A percentile compares a stretch with the other conserved stretches of the same genome.
phyloP scores from a whole-genome alignment of 1,140 invertebrate species.

The Amyelois transitella region DNA sequence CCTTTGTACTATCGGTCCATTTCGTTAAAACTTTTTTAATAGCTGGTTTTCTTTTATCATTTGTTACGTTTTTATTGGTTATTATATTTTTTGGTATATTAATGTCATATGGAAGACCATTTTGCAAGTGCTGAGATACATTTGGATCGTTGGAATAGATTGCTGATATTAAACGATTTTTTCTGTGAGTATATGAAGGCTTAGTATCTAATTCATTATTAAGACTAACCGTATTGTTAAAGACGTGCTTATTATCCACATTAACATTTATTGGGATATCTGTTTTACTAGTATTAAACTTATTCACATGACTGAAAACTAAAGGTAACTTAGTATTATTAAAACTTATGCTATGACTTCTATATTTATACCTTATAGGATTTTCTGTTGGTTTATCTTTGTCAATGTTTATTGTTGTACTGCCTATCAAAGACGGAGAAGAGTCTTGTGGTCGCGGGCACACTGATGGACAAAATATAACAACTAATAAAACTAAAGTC shows the following conservation, averaged over 20 bases:
- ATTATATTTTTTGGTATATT: not conserved
- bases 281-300: conserved; percentile 6
- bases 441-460: conserved; percentile 50
- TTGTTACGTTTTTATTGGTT: not conserved
- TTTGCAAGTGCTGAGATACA: not conserved
- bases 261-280: not conserved
- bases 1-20: conserved; percentile 59
- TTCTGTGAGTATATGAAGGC: not conserved
- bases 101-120: not conserved
- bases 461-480: conserved; percentile 47
- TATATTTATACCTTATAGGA: conserved; percentile 60
- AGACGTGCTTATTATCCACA: not conserved
- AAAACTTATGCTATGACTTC: conserved; percentile 27
- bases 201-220: not conserved
- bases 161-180: not conserved
- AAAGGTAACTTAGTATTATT: conserved; percentile 24
- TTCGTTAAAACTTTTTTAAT: conserved; percentile 63
- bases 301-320: conserved; percentile 26
- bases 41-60: conserved; percentile 32
- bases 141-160: not conserved
- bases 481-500: conserved; percentile 64
- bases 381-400: conserved; percentile 38
- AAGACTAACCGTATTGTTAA: not conserved
- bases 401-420: conserved; percentile 19
- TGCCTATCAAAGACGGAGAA: conserved; percentile 10